These are phyloP conservation scores for Tadarida brasiliensis DNA, from an alignment of 2,797 vertebrate genomes.

Conservation along the genomic window DNA sequence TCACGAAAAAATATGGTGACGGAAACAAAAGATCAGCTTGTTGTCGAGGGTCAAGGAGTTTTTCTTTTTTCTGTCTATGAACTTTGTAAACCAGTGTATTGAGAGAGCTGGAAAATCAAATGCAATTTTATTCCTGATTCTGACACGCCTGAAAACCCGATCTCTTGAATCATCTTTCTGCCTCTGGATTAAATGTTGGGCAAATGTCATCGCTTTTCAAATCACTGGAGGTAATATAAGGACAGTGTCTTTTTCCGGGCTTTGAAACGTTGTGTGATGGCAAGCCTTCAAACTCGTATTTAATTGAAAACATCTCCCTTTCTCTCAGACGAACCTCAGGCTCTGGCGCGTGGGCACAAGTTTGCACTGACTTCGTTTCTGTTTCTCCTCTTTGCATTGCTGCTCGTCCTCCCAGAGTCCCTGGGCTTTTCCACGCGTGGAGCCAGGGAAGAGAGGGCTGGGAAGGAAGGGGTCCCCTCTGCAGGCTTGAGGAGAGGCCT, in stretches of 20 bases:
- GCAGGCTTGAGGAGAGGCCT: background rate
- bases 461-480: background rate
- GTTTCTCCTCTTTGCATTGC: background rate
- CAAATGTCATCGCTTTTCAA: background rate
- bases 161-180: background rate
- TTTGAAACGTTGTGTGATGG: background rate
- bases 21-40: too few relatives aligned
- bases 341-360: fast-evolving
- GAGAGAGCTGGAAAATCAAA: background rate
- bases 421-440: fast-evolving
- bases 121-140: background rate
- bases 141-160: background rate
- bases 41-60: background rate
- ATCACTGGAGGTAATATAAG: too few relatives aligned
- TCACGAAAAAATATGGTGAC: background rate
- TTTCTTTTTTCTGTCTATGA: background rate
- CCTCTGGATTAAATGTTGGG: background rate
- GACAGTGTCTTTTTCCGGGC: background rate
- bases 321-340: background rate
- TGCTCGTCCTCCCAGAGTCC: fast-evolving
- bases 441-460: too few relatives aligned
- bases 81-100: background rate
- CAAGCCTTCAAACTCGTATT: background rate
- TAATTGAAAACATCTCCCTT: background rate
- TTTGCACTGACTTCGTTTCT: too few relatives aligned